These are phyloP conservation scores for Dicerorhinus sumatrensis DNA, from an alignment of 2,113 vertebrate species.

Conservation along the genomic window DNA sequence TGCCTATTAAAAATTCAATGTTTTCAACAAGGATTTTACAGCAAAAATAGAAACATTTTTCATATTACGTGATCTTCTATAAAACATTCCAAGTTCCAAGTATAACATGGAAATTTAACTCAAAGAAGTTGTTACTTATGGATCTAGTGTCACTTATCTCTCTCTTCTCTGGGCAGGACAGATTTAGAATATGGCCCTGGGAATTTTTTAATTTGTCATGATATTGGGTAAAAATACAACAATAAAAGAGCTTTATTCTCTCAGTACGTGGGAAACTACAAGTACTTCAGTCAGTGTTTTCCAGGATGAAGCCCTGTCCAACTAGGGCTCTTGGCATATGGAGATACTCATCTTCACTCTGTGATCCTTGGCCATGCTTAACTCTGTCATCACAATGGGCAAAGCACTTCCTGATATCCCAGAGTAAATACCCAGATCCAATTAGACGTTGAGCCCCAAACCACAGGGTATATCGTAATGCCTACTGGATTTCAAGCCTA, in stretches of 20 bases:
- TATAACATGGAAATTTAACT: not conserved
- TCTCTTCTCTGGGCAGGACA: not conserved
- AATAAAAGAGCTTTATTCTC: not conserved
- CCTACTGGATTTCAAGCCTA: not conserved
- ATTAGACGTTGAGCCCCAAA: not conserved
- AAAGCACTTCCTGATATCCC: not conserved
- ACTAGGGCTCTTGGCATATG: not conserved
- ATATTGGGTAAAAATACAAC: not conserved
- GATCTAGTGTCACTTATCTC: not conserved
- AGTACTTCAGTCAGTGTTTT: not conserved
- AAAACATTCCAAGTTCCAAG: slow-evolving; percentile 4
- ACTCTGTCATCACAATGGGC: not conserved
- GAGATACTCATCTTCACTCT: not conserved
- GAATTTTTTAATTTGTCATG: not conserved
- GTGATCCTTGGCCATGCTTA: not conserved
- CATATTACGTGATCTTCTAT: not conserved
- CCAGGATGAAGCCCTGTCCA: not conserved
- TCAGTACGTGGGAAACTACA: not conserved
- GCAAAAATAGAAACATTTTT: not conserved
- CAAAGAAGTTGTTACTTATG: not conserved
- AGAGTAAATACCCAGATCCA: not conserved
- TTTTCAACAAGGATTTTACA: not conserved
- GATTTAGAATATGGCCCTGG: not conserved
- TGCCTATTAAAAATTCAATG: not conserved
- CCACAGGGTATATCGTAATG: not conserved